Evolutionary conservation across 64 coral and sea anemone genomes (phyloP), one percentile per base, ranked within the genome.

Genomic region (Stylophora pistillata): DNA sequence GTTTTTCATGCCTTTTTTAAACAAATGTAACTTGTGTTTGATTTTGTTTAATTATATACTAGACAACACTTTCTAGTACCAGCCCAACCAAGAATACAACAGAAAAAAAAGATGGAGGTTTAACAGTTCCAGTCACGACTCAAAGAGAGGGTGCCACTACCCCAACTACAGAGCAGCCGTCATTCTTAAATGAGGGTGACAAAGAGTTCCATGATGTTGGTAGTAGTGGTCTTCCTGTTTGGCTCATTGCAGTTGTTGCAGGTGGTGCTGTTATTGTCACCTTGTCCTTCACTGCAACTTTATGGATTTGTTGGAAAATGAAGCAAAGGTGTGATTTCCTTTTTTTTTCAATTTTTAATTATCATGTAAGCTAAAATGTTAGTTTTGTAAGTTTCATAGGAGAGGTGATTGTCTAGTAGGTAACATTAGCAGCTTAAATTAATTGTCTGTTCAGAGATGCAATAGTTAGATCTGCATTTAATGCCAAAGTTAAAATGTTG

Each of bases 261-360:
- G 80, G 80, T 14, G 80, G 61, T 69, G 80, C 80, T 25, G 80
- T 84, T 20, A 84, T 84, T 37, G 34, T 60, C 20, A 84, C 80
- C 41, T 60, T 84, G 0, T 33, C 20, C 18, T 12, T 84, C 15
- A 69, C 80, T 68, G 61, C 61, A 52, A 84, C 52, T 41, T 53
- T 84, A 30, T 84, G 80, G 80, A 64, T 84, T 13, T 84, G 60
- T 20, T 84, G 80, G 4, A 84, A 53, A 84, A 84, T 84, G 80
- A 68, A 53, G 33, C 60, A 14, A 53, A 84, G 80, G 80, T 84
- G 26, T 53, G 80, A 70, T 53, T 41, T 0, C 16, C n/a, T 5
- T 68, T 21, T 7, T 63, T 63, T 63, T 5, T 5, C 18, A 5
- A 16, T 63, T 64, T 23, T 18, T 64, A 18, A 20, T 64, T 4